phyloP scores from a whole-genome alignment of 2,113 vertebrate genomes.

The Sylvietta virens region DNA sequence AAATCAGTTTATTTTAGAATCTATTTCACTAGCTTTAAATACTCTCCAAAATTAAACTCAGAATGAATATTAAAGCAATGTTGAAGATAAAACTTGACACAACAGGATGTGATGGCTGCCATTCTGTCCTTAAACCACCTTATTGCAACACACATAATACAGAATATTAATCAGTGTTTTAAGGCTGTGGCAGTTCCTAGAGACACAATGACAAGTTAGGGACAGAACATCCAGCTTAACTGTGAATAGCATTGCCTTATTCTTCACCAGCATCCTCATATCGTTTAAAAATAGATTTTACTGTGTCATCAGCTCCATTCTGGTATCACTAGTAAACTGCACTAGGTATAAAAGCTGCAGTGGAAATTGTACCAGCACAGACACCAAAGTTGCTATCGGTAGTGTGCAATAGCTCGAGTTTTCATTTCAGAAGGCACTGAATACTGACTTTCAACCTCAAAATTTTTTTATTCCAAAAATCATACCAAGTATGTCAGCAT shows the following conservation, averaged over 20 bases:
- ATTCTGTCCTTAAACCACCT: slow-evolving; percentile 48
- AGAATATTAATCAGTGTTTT: slow-evolving; percentile 47
- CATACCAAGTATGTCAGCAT: slow-evolving; percentile 73
- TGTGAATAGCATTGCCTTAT: slow-evolving; percentile 4
- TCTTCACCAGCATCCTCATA: slow-evolving; percentile 4
- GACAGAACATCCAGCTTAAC: slow-evolving; percentile 12
- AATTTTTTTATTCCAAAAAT: slow-evolving; percentile 64
- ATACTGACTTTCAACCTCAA: slow-evolving; percentile 53
- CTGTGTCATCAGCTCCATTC: slow-evolving; percentile 30
- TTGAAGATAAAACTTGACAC: neutral
- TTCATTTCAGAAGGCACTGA: slow-evolving; percentile 49
- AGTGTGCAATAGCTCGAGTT: slow-evolving; percentile 4
- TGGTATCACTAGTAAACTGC: slow-evolving; percentile 15
- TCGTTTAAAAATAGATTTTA: slow-evolving; percentile 45
- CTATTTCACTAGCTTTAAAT: neutral
- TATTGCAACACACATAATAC: neutral
- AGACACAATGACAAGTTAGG: slow-evolving; percentile 43
- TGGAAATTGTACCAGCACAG: neutral
- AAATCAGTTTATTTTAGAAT: neutral
- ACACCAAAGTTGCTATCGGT: neutral
- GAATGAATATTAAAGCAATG: neutral
- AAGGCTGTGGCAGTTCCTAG: slow-evolving; percentile 13
- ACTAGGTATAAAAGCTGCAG: neutral
- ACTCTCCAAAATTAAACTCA: neutral
- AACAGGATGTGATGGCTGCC: neutral